phyloP scores from a whole-genome alignment of 2,113 vertebrate genomes.

The Pomatostomus ruficeps region DNA sequence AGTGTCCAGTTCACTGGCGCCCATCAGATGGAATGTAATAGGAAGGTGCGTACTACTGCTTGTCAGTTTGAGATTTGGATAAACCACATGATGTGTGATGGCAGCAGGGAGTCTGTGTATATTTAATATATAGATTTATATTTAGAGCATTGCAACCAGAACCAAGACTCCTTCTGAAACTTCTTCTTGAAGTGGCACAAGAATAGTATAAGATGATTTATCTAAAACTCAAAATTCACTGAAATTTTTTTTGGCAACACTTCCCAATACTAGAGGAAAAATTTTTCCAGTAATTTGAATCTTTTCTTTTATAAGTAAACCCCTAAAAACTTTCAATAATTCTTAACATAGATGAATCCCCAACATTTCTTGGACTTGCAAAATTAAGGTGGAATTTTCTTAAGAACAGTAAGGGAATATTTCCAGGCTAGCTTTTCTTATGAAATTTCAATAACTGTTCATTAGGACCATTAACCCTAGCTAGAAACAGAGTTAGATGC shows the following conservation, averaged over 20 bases:
- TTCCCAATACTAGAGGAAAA: not conserved
- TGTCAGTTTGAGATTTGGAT: not conserved
- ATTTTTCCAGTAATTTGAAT: not conserved
- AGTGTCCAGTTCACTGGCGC: not conserved
- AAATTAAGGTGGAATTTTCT: conserved; percentile 8
- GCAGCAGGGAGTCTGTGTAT: not conserved
- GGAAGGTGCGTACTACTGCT: not conserved
- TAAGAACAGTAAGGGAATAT: not conserved
- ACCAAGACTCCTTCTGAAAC: conserved; percentile 27
- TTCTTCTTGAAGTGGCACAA: conserved; percentile 35
- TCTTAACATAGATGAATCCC: not conserved
- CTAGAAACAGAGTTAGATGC: not conserved
- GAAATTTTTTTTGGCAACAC: not conserved
- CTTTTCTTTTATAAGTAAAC: not conserved
- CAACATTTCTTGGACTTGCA: not conserved
- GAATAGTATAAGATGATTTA: conserved; percentile 36
- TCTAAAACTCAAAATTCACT: conserved; percentile 33
- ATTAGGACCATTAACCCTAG: not conserved
- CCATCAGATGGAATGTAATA: not conserved
- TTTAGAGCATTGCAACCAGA: conserved; percentile 7
- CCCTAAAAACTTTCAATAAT: not conserved
- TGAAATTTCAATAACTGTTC: not conserved
- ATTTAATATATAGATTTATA: not conserved
- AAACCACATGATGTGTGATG: not conserved
- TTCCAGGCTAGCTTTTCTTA: not conserved